phyloP scores from a whole-genome alignment of 2,888 invertebrate species.

The Gerris lacustris region DNA sequence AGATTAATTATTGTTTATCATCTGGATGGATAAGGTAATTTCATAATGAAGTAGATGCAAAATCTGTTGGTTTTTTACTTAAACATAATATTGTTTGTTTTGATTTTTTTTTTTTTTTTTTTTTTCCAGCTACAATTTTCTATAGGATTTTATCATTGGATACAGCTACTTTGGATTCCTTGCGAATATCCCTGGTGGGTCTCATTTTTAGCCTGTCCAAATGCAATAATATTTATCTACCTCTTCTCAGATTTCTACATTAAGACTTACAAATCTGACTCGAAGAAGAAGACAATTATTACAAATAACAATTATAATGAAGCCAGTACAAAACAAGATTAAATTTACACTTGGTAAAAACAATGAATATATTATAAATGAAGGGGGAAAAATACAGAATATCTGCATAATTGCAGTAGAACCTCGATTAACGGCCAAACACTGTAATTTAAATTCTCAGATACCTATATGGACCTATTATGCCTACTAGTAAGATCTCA shows the following conservation, averaged over 20 bases:
- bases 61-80: not conserved
- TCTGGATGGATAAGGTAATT: too few relatives aligned
- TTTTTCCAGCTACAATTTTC: slow-evolving; percentile 34
- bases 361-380: too few relatives aligned
- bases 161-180: slow-evolving; percentile 33
- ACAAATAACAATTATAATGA: too few relatives aligned
- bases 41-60: not conserved
- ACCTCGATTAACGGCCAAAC: too few relatives aligned
- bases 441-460: too few relatives aligned
- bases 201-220: slow-evolving; percentile 33
- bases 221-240: slow-evolving; percentile 39
- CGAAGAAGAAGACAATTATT: not conserved
- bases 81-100: not conserved
- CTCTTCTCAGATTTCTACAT: slow-evolving; percentile 44
- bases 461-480: too few relatives aligned
- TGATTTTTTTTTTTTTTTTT: slow-evolving; percentile 1
- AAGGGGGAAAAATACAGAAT: too few relatives aligned
- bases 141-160: slow-evolving; percentile 33
- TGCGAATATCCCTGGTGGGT: slow-evolving; percentile 33
- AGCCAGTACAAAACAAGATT: too few relatives aligned
- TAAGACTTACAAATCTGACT: slow-evolving; percentile 35
- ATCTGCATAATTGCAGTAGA: too few relatives aligned
- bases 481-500: too few relatives aligned
- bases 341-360: too few relatives aligned
- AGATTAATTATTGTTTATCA: too few relatives aligned